These are phyloP conservation scores for Agapostemon virescens DNA, from an alignment of 2,888 invertebrate species.

Conservation along the genomic window DNA sequence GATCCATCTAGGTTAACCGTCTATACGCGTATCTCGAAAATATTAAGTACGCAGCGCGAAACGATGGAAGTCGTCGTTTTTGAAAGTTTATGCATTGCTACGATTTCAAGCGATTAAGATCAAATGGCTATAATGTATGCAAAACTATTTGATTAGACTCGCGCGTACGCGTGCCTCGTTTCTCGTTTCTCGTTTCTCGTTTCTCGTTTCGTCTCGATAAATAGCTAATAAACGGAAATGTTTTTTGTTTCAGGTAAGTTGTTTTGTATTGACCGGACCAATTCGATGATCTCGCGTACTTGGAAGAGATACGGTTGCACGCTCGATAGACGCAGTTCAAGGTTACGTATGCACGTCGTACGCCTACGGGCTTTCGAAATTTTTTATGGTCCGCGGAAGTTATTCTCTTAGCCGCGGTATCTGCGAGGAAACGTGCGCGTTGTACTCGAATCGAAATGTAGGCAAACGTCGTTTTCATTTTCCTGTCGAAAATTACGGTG, in stretches of 20 bases:
- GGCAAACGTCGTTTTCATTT: not conserved
- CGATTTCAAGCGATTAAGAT: not conserved
- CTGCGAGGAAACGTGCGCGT: not conserved
- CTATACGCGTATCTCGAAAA: not conserved
- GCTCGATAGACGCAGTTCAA: conserved; percentile 45
- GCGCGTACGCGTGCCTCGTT: not conserved
- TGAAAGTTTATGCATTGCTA: not conserved
- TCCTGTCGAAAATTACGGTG: conserved; percentile 28
- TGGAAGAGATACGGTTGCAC: conserved; percentile 42
- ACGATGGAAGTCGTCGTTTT: not conserved
- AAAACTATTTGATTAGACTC: too few species aligned
- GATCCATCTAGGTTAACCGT: too few species aligned
- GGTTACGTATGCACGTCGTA: conserved; percentile 61
- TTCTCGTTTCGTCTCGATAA: not conserved
- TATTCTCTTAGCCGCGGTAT: not conserved
- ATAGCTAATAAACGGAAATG: not conserved
- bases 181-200: not conserved
- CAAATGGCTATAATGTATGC: not conserved
- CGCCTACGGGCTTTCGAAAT: not conserved
- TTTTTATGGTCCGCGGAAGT: not conserved
- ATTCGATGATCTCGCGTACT: conserved; percentile 36
- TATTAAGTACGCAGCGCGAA: not conserved
- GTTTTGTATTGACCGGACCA: conserved; percentile 34
- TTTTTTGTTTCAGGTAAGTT: conserved; percentile 72
- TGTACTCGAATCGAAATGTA: not conserved